Conservation (phyloP, 2,797 vertebrate genomes). For the Sebastes jordani region DNA sequence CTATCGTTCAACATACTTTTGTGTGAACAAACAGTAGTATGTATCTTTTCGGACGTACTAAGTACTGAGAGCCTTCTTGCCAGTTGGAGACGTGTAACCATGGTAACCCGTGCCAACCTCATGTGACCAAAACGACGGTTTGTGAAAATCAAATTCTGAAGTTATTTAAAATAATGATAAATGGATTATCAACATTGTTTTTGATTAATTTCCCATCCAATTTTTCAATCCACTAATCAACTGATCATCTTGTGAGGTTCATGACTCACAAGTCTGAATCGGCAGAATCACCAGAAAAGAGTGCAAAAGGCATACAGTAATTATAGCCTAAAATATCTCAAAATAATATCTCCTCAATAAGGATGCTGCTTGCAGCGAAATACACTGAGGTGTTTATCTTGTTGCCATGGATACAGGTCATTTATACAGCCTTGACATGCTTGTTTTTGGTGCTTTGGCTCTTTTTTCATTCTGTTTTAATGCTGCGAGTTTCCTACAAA, state of each 20-base stretch:
- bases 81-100: no score
- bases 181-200: background rate
- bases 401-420: conserved; percentile 48
- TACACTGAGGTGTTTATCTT: background rate
- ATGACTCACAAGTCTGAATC: background rate
- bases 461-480: background rate
- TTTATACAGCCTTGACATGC: conserved; percentile 9
- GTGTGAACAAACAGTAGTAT: no score
- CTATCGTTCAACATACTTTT: no score
- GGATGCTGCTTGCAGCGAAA: background rate
- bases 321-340: background rate
- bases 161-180: background rate
- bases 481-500: background rate
- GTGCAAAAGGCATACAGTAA: background rate
- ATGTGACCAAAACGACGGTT: no score
- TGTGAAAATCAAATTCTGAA: no score
- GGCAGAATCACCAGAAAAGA: background rate
- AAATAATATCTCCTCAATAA: background rate
- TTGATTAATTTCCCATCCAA: background rate
- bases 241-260: background rate
- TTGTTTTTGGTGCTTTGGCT: background rate
- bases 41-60: accelerated
- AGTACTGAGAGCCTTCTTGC: no score
- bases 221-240: background rate
- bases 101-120: no score